Conservation (phyloP, 2,797 vertebrate genomes). For the Acanthurus lineatus region DNA sequence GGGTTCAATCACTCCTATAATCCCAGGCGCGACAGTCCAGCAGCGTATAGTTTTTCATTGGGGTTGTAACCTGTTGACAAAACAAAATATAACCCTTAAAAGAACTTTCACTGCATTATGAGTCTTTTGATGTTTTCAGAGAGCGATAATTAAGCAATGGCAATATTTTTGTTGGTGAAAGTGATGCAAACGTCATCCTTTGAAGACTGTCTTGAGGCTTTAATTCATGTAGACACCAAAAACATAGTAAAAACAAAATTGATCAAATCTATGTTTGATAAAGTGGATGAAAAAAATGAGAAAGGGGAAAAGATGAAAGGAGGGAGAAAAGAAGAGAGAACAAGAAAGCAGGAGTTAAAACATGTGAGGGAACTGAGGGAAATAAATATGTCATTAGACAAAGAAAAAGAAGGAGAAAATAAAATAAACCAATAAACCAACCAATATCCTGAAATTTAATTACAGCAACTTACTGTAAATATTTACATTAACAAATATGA, state of each 20-base stretch:
- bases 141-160: slow-evolving; percentile 15
- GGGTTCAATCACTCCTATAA: slow-evolving; percentile 23
- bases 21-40: not conserved
- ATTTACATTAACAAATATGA: too few relatives aligned
- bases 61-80: slow-evolving; percentile 36
- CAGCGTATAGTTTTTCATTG: slow-evolving; percentile 3
- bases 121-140: slow-evolving; percentile 15
- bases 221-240: not conserved
- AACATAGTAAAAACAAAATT: slow-evolving; percentile 4
- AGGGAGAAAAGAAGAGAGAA: not conserved
- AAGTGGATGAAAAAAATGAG: slow-evolving; percentile 1
- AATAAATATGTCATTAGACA: not conserved
- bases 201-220: not conserved
- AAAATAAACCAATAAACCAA: too few relatives aligned
- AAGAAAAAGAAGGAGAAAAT: not conserved
- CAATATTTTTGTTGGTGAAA: slow-evolving; percentile 36
- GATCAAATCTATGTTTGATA: slow-evolving; percentile 7
- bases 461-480: too few relatives aligned
- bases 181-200: slow-evolving; percentile 9
- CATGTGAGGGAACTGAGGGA: not conserved
- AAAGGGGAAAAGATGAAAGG: slow-evolving; percentile 7
- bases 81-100: slow-evolving; percentile 27
- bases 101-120: not conserved
- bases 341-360: not conserved
- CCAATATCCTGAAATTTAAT: too few relatives aligned